phyloP scores from a whole-genome alignment of 1,140 invertebrate genomes.

The Fragariocoptes setiger region DNA sequence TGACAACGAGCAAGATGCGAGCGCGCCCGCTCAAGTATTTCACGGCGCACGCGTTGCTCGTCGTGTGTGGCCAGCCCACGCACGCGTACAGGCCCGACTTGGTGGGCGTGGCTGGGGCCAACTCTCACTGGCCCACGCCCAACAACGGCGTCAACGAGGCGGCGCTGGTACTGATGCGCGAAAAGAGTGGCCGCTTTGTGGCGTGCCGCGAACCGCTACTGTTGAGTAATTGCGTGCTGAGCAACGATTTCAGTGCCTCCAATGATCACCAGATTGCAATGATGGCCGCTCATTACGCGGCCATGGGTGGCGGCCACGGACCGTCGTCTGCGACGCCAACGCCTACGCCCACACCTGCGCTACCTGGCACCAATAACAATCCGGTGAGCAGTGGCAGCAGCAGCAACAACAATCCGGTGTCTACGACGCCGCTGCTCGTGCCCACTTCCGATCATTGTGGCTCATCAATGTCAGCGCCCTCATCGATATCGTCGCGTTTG shows the following conservation, averaged over 20 bases:
- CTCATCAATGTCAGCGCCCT: too few species aligned
- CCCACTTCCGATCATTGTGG: too few species aligned
- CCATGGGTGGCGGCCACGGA: slow-evolving; percentile 12
- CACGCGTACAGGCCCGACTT: slow-evolving; percentile 7
- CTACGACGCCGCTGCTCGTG: too few species aligned
- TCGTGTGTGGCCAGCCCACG: slow-evolving; percentile 22
- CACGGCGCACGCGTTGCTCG: slow-evolving; percentile 48
- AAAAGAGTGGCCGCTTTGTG: slow-evolving; percentile 56
- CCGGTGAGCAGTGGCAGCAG: too few species aligned
- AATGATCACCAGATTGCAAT: background rate
- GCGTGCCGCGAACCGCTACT: slow-evolving; percentile 28
- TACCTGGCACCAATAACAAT: too few species aligned
- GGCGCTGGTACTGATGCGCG: slow-evolving; percentile 49
- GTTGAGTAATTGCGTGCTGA: background rate
- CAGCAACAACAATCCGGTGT: too few species aligned
- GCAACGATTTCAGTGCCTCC: background rate
- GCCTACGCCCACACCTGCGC: too few species aligned
- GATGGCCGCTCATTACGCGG: slow-evolving; percentile 1
- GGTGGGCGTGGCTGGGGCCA: slow-evolving; percentile 12
- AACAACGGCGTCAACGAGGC: slow-evolving; percentile 38
- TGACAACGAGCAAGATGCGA: slow-evolving; percentile 8
- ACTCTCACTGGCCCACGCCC: background rate
- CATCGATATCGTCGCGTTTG: too few species aligned
- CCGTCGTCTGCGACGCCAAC: too few species aligned
- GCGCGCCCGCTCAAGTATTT: slow-evolving; percentile 55